A percentile compares a stretch with the other conserved stretches of the same genome.
phyloP scores from a whole-genome alignment of 2,797 vertebrate genomes.

The Parotocinclus haroldoi region DNA sequence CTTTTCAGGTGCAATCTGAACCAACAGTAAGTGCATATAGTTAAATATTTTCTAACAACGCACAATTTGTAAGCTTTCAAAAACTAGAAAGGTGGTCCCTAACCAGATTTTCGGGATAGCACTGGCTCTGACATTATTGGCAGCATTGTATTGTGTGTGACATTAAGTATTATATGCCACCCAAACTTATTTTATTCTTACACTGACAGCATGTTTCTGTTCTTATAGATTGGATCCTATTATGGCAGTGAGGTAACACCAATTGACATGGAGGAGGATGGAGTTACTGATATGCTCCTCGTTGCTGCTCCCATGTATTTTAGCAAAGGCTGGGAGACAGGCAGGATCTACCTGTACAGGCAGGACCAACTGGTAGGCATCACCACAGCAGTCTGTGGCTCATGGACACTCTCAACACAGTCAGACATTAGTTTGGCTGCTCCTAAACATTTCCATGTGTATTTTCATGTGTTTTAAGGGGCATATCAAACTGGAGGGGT shows the following conservation, averaged over 20 bases:
- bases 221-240: constrained; percentile 88
- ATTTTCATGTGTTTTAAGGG: constrained; percentile 59
- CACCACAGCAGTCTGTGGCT: background rate
- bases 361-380: constrained; percentile 56
- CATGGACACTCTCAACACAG: background rate
- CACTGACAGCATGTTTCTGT: background rate
- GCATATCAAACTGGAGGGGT: constrained; percentile 68
- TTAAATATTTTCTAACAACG: no score
- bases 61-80: no score
- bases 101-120: no score
- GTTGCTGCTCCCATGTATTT: constrained; percentile 94
- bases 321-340: constrained; percentile 81
- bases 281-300: constrained; percentile 78
- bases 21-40: no score
- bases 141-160: no score
- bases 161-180: no score
- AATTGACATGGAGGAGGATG: constrained; percentile 75
- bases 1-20: no score
- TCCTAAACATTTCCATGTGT: background rate
- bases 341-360: constrained; percentile 79
- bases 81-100: no score
- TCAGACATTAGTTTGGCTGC: background rate
- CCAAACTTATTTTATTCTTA: background rate
- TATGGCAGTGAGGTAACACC: constrained; percentile 86
- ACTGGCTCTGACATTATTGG: no score